Evolutionary conservation across 2,113 vertebrate genomes (phyloP).

Genomic region (Caranx ignobilis): DNA sequence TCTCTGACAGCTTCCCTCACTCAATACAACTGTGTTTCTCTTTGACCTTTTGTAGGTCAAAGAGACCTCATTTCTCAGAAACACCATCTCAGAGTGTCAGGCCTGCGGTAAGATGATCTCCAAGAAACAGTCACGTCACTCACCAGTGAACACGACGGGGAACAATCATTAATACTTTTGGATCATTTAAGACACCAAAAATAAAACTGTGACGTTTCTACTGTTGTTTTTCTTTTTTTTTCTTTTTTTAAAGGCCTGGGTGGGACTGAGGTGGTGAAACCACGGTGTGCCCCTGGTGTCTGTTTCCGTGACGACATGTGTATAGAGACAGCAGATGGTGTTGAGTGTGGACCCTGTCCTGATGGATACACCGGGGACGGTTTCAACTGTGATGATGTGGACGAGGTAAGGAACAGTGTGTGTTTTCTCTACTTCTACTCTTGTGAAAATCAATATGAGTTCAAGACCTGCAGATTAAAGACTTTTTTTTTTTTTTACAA

Average conservation of each 20-base stretch:
- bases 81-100: slow-evolving; percentile 97
- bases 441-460: not conserved
- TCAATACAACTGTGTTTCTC: slow-evolving; percentile 48
- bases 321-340: slow-evolving; percentile 87
- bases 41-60: slow-evolving; percentile 88
- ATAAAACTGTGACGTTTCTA: not conserved
- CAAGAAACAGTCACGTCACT: not conserved
- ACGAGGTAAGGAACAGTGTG: slow-evolving; percentile 87
- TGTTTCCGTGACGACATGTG: slow-evolving; percentile 93
- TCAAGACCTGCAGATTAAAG: not conserved
- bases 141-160: not conserved
- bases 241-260: slow-evolving; percentile 75
- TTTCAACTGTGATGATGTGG: slow-evolving; percentile 92
- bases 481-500: not conserved
- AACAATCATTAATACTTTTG: not conserved
- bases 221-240: not conserved
- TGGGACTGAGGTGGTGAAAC: slow-evolving; percentile 82
- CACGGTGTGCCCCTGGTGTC: slow-evolving; percentile 86
- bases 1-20: not conserved
- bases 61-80: slow-evolving; percentile 96
- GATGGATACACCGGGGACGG: slow-evolving; percentile 95
- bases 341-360: slow-evolving; percentile 94
- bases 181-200: not conserved
- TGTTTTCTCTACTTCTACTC: not conserved
- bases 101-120: slow-evolving; percentile 90